Percentiles rank a stretch among this genome's conserved stretches.
Conservation (phyloP, 2,888 invertebrate species). For the Pedicia rivosa region DNA sequence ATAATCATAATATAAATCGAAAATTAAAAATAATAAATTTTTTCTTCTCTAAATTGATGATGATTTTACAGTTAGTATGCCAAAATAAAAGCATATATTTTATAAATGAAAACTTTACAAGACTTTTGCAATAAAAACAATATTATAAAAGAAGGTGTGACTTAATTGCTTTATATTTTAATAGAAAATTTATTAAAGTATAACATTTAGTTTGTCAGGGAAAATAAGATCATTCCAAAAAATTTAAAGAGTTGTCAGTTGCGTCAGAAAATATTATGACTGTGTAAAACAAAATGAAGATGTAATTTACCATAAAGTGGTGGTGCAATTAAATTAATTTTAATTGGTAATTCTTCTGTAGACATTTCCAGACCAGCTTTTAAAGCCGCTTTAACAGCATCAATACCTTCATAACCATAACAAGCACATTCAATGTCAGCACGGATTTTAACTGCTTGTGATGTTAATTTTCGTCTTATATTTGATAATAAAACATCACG, state of each 20-base stretch:
- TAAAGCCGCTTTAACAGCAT: slow-evolving; percentile 90
- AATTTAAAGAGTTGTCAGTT: slow-evolving; percentile 4
- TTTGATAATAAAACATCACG: slow-evolving; percentile 85
- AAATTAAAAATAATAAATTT: slow-evolving; percentile 9
- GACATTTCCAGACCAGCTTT: slow-evolving; percentile 80
- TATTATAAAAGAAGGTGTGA: no score
- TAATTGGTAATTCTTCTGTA: slow-evolving; percentile 87
- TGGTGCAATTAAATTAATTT: slow-evolving; percentile 97
- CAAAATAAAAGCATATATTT: no score
- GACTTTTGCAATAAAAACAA: no score
- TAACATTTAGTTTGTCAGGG: no score
- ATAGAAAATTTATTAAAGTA: no score
- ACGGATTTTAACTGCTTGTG: slow-evolving; percentile 91
- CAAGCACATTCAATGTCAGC: slow-evolving; percentile 89
- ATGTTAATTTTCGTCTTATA: slow-evolving; percentile 89
- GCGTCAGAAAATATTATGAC: no score
- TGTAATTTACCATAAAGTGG: slow-evolving; percentile 71
- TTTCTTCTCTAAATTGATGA: neutral
- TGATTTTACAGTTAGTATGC: no score
- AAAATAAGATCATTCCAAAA: no score
- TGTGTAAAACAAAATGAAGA: no score
- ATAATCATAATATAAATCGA: slow-evolving; percentile 5
- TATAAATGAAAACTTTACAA: no score
- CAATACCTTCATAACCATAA: slow-evolving; percentile 96
- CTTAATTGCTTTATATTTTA: no score